Evolutionary conservation across 1,140 invertebrate species (phyloP), one percentile per base, ranked within the genome.

Genomic region (Drosophila nasuta): DNA sequence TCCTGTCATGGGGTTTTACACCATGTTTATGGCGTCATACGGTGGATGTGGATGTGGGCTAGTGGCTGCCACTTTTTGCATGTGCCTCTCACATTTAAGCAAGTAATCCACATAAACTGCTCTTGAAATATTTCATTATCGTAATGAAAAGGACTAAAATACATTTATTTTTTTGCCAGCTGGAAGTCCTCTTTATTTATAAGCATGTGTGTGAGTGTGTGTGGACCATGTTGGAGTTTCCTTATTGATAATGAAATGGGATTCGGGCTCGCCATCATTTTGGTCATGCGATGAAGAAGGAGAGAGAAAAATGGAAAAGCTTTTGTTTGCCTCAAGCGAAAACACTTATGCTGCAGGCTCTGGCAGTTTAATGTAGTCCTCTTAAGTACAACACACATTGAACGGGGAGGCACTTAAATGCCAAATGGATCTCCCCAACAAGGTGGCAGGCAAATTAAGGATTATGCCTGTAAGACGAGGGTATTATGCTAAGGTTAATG

Each of bases 51-150:
- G 10, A 20, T 33, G 33, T 38, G 46, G 49, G 52, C 25, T 48
- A 62, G 56, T 38, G 49, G 60, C 38, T 59, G 73, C 46, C 62
- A 66, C 62, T 80, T 87, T 87, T 87, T 87, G 83, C 83, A 88
- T 86, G 82, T 60, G 67, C 43, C 73, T 68, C 83, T 71, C 69
- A 66, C 79, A 87, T 77, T 80, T 82, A 66, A 75, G 77, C 75
- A 87, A 82, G 83, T 87, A 87, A 87, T 88, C 83, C 83, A 81
- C 83, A 87, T 81, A 87, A 87, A 87, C 83, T 80, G 83, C 80
- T 88, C 83, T 82, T 80, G 83, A 83, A 80, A 87, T 87, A 87
- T 87, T 87, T 87, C 83, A 87, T 87, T 87, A 87, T 88, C 80
- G 83, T 87, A 83, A 87, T 87, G 83, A 88, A 88, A 80, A 77